Base-by-base conservation (phyloP, 2,113 vertebrate species). In the Podilymbus podiceps region DNA sequence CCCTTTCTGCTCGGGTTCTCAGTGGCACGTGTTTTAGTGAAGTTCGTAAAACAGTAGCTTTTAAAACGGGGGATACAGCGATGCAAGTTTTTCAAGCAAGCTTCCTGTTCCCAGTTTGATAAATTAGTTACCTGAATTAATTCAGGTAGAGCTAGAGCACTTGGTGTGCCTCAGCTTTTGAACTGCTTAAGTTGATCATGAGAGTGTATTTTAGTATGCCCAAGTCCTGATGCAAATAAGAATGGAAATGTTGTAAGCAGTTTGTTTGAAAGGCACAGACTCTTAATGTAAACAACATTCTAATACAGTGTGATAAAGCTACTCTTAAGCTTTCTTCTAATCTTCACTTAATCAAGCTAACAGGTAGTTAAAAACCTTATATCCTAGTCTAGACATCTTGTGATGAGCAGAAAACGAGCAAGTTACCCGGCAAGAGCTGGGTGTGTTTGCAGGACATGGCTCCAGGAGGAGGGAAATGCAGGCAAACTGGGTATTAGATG, bases 381-480 rank as follows among this genome's bases (percentile, higher is more conserved):
- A 71, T 92, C 90, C 88, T 60, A 80, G 96, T 94, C 96, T 96
- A 97, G 96, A 96, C 96, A n/a, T 47, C 56, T 55, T 75, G 89
- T 84, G 94, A 84, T 84, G 94, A 84, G 28, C 94, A 89, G 83
- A n/a, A 77, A 63, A 3, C 1, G 9, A 11, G 79, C 0, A 2
- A 95, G 69, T 92, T 64, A 89, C 1, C 73, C 2, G 89, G 64
- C 0, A 24, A 35, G 94, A 82, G 53, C 81, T 72, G 90, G 69
- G 72, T 58, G 87, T 79, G 77, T 72, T 46, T 28, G 30, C 69
- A 11, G 21, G 5, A 3, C 60, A 1, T 3, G 27, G 89, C 84
- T 18, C 46, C 64, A 73, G 86, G 14, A 92, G 76, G 80, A 97
- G 77, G 87, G 16, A 68, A 23, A 76, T 79, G 80, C 58, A 1